These are phyloP conservation scores for Drosophila melanogaster DNA, from an alignment of 1,140 invertebrate species.

Conservation along the genomic window DNA sequence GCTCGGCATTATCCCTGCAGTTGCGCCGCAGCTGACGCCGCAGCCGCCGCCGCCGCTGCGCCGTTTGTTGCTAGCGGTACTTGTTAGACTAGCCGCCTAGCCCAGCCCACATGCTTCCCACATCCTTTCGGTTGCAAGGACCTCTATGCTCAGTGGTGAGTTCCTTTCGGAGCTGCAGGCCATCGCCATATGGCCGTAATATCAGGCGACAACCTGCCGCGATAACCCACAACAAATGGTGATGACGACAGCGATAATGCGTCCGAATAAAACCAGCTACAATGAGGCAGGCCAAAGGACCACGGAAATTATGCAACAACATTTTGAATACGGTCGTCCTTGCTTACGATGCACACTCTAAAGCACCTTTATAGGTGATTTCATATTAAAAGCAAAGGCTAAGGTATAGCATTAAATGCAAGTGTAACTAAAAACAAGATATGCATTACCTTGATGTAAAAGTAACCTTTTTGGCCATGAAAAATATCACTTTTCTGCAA, in stretches of 20 bases:
- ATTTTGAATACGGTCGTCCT: no score
- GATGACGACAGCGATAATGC: constrained; percentile 12
- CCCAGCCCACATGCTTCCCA: background rate
- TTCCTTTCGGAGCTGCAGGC: constrained; percentile 4
- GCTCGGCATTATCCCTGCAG: constrained; percentile 8
- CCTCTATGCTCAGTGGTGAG: constrained; percentile 1
- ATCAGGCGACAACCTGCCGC: constrained; percentile 12
- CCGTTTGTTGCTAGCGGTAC: background rate
- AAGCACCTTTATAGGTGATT: no score
- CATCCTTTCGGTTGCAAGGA: background rate
- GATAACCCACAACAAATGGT: constrained; percentile 10
- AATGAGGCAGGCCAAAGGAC: background rate
- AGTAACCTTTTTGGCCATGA: no score
- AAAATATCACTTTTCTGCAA: no score
- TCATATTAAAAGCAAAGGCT: no score
- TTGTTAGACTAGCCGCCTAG: background rate
- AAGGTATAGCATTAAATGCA: no score
- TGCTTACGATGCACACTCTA: no score
- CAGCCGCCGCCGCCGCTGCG: constrained; percentile 18
- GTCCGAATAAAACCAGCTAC: background rate
- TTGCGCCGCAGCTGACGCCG: constrained; percentile 11
- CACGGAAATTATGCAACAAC: no score
- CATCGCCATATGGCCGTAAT: constrained; percentile 10
- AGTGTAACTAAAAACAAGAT: no score
- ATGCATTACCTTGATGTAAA: no score